These are phyloP conservation scores for Loxodonta africana DNA, from an alignment of 2,113 vertebrate genomes.

Conservation along the genomic window DNA sequence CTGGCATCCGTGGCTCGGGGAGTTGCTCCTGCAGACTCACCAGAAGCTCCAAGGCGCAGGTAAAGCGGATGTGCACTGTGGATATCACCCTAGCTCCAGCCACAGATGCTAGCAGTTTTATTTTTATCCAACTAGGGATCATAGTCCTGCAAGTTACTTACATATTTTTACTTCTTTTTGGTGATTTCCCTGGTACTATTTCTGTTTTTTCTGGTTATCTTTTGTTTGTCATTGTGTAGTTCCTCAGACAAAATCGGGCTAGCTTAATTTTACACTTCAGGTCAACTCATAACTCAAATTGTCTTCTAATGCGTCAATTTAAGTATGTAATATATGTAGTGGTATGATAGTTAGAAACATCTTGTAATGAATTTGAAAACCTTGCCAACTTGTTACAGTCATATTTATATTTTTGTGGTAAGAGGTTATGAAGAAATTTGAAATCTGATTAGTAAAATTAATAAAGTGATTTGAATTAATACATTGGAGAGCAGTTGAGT, in stretches of 20 bases:
- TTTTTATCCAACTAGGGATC: not conserved
- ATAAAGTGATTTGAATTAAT: slow-evolving; percentile 8
- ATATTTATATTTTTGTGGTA: slow-evolving; percentile 46
- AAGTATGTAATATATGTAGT: not conserved
- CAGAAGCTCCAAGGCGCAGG: slow-evolving; percentile 97
- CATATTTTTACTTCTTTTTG: slow-evolving; percentile 43
- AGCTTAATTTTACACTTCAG: slow-evolving; percentile 49
- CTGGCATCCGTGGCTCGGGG: slow-evolving; percentile 97
- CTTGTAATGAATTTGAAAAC: slow-evolving; percentile 16
- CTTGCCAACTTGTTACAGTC: slow-evolving; percentile 17
- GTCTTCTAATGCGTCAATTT: not conserved
- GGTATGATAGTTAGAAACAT: not conserved
- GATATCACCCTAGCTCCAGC: not conserved
- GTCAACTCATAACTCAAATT: slow-evolving; percentile 45
- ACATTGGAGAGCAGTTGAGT: slow-evolving; percentile 9
- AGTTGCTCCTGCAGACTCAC: slow-evolving; percentile 98
- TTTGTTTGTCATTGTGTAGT: not conserved
- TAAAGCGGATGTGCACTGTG: slow-evolving; percentile 75
- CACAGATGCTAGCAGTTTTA: not conserved
- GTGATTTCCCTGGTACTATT: not conserved
- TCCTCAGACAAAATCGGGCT: slow-evolving; percentile 34
- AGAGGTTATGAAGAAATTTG: slow-evolving; percentile 48
- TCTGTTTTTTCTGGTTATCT: slow-evolving; percentile 35
- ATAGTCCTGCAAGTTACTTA: slow-evolving; percentile 29
- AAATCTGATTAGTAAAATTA: slow-evolving; percentile 48